These are phyloP conservation scores for Megamerina dolium DNA, from an alignment of 2,888 invertebrate species.

Conservation along the genomic window DNA sequence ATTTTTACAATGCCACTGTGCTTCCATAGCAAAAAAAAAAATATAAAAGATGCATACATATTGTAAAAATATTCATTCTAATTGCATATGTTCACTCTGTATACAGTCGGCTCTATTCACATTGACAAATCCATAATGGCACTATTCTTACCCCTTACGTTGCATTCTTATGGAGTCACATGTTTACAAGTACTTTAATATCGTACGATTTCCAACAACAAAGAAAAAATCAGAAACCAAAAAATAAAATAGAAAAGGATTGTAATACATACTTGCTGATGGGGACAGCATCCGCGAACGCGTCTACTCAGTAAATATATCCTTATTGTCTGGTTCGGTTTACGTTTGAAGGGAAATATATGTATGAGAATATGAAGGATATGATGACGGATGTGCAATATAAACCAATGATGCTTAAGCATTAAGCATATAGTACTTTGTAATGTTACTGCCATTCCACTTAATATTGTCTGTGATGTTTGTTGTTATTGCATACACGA, in stretches of 20 bases:
- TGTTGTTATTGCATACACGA: too few species aligned
- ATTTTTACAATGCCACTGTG: too few species aligned
- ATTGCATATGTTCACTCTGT: slow-evolving; percentile 3
- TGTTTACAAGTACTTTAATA: slow-evolving; percentile 4
- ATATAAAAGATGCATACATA: not conserved
- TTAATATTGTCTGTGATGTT: too few species aligned
- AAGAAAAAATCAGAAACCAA: too few species aligned
- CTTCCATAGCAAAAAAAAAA: not conserved
- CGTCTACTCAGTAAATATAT: too few species aligned
- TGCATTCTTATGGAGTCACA: too few species aligned
- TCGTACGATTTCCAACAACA: too few species aligned
- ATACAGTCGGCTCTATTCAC: slow-evolving; percentile 1
- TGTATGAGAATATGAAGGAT: not conserved
- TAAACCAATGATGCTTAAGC: not conserved
- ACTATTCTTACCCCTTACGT: not conserved
- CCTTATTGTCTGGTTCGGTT: not conserved
- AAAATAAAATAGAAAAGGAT: slow-evolving; percentile 1
- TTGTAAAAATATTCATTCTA: slow-evolving; percentile 1
- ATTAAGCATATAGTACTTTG: too few species aligned
- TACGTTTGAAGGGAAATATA: not conserved
- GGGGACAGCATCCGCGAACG: not conserved
- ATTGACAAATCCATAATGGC: not conserved
- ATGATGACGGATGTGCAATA: not conserved
- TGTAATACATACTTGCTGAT: not conserved
- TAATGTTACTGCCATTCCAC: too few species aligned